These are phyloP conservation scores for Varanus salvator DNA, from an alignment of 2,113 vertebrate genomes.

Conservation along the genomic window DNA sequence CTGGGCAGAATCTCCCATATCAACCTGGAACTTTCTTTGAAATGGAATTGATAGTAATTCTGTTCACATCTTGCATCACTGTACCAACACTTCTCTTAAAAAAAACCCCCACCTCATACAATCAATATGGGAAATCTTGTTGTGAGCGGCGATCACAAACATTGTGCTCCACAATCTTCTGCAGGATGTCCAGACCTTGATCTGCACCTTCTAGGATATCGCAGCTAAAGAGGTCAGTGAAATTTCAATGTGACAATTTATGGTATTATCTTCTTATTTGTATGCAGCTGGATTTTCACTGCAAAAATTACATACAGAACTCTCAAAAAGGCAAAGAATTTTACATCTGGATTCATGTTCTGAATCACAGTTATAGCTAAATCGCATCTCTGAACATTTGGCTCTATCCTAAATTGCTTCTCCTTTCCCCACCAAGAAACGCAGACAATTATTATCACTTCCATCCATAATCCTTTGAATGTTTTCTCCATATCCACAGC, in stretches of 20 bases:
- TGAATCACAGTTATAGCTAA: not conserved
- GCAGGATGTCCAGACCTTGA: not conserved
- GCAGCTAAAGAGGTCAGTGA: not conserved
- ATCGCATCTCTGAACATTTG: not conserved
- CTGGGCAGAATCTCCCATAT: too few relatives aligned
- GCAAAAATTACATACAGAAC: not conserved
- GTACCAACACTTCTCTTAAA: too few relatives aligned
- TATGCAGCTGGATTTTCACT: not conserved
- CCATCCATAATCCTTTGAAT: not conserved
- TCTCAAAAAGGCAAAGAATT: not conserved
- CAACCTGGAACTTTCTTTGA: too few relatives aligned
- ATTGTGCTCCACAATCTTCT: not conserved
- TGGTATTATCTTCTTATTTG: too few relatives aligned
- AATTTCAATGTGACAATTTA: not conserved
- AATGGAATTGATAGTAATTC: too few relatives aligned
- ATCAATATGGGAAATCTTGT: not conserved
- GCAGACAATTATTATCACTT: not conserved
- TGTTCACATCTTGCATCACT: too few relatives aligned
- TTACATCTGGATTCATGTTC: not conserved
- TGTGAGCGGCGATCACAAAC: not conserved
- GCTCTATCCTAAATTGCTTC: not conserved
- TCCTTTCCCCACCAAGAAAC: not conserved
- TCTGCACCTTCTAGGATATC: not conserved
- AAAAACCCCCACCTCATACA: too few relatives aligned
- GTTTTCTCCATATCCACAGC: not conserved